phyloP scores from a whole-genome alignment of 2,113 vertebrate species.

The Megatriorchis doriae region DNA sequence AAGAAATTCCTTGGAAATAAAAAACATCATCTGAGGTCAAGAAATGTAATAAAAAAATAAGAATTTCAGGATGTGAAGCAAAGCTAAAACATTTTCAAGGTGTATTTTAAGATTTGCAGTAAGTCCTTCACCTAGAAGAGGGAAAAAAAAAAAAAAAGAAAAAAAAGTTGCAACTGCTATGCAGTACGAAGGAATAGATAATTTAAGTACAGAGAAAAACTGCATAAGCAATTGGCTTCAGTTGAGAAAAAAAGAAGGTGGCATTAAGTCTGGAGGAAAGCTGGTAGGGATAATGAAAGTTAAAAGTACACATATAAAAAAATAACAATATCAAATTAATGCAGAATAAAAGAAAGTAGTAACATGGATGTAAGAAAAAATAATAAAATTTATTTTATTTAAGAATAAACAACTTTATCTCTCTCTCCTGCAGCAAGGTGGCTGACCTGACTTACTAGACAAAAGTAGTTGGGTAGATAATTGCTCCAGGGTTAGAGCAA shows the following conservation, averaged over 20 bases:
- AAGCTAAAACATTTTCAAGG: background rate
- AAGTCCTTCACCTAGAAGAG: background rate
- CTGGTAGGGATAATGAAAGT: background rate
- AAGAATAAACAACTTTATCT: background rate
- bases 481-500: background rate
- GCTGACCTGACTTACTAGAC: background rate
- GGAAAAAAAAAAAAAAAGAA: background rate
- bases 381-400: background rate
- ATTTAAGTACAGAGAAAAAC: background rate
- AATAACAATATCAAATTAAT: fast-evolving
- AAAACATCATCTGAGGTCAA: background rate
- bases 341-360: background rate
- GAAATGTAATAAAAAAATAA: background rate
- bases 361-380: background rate
- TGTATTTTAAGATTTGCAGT: background rate
- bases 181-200: background rate
- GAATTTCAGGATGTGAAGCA: background rate
- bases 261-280: background rate
- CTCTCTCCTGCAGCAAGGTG: background rate
- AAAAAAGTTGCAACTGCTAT: background rate
- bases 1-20: background rate
- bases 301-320: background rate
- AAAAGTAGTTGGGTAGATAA: background rate
- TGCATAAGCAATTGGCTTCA: background rate
- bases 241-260: background rate